Conservation (phyloP, 1,140 invertebrate genomes). For the Euglossa dilemma region DNA sequence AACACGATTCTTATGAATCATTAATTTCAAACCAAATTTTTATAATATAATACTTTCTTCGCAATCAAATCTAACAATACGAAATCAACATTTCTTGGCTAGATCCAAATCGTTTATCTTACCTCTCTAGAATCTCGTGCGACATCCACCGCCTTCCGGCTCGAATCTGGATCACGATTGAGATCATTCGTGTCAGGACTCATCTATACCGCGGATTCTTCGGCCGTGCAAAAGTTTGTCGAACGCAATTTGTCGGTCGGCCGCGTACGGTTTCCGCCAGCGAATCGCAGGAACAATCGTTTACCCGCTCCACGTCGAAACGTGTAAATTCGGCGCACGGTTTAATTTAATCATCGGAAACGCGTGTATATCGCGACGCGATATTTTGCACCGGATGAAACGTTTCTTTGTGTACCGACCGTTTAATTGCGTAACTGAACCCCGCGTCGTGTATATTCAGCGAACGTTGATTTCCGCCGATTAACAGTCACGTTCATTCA, state of each 20-base stretch:
- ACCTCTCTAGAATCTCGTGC: no score
- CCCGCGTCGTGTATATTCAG: not conserved
- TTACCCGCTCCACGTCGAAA: constrained; percentile 1
- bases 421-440: constrained; percentile 38
- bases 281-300: constrained; percentile 21
- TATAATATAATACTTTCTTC: no score
- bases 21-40: no score
- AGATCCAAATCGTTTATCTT: no score
- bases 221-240: constrained; percentile 7
- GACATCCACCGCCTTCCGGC: no score
- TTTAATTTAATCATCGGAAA: constrained; percentile 38
- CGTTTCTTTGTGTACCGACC: constrained; percentile 11
- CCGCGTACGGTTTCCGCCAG: constrained; percentile 3
- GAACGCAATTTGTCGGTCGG: constrained; percentile 22
- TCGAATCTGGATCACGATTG: not conserved
- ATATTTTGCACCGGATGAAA: constrained; percentile 27
- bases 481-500: constrained; percentile 25
- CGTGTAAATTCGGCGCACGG: constrained; percentile 16
- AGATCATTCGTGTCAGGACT: not conserved
- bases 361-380: constrained; percentile 3
- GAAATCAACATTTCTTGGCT: no score
- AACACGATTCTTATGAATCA: no score
- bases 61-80: no score
- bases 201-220: not conserved
- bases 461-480: constrained; percentile 29